Evolutionary conservation across 2,888 invertebrate genomes (phyloP), one percentile per base, ranked within the genome.

Genomic region (Synanthedon formicaeformis): DNA sequence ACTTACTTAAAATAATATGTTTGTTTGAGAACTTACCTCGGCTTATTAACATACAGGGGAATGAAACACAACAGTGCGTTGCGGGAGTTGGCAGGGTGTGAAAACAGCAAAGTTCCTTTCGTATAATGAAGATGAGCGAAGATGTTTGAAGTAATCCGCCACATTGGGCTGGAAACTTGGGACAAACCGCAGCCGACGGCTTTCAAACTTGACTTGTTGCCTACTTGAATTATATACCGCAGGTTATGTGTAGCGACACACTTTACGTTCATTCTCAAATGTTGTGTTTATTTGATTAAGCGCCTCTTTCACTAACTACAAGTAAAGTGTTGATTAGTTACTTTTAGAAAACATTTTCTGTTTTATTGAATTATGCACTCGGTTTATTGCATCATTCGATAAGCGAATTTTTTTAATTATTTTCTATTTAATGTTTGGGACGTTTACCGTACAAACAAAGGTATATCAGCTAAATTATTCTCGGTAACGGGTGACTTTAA

Each of bases 121-220:
- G 83, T 77, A 85, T 83, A 86, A 86, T 83, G 83, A 83, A 83
- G 81, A 80, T 73, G 82, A 71, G 80, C 64, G 69, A 72, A 73
- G 75, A 73, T 73, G 78, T 69, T 62, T 60, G 67, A 72, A 55
- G 55, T 81, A 81, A 83, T 83, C 82, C 78, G 66, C 70, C 68
- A 70, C 76, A 70, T 68, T 67, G 66, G 63, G 62, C 60, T 59
- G 62, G 61, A 71, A 84, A 83, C 78, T 83, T 81, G 64, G 62
- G 58, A 71, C 69, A 69, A 78, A 74, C 81, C 80, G 55, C 77
- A 73, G 60, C 63, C 65, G 55, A 58, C 59, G 58, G 59, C 62
- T 65, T 61, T 51, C 56, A 56, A 64, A 67, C 62, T 65, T 61
- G 52, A 56, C 61, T 67, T 67, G 64, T 69, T 66, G 54, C 53